These are phyloP conservation scores for Dynastes grantii DNA, from an alignment of 2,888 invertebrate species.

Conservation along the genomic window DNA sequence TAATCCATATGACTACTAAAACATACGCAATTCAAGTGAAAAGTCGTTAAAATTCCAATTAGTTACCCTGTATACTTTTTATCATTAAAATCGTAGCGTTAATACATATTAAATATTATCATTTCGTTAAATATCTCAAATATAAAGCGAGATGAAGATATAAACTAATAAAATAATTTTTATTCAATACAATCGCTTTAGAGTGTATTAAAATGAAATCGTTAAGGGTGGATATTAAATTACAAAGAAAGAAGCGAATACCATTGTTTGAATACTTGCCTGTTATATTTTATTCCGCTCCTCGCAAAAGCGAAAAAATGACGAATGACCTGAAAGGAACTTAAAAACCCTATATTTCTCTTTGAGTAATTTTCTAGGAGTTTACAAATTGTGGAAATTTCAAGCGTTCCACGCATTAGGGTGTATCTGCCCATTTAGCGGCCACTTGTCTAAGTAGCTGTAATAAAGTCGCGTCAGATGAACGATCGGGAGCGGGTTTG, in stretches of 20 bases:
- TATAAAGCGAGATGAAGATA: no score
- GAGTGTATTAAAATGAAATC: no score
- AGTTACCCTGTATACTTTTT: no score
- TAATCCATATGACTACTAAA: no score
- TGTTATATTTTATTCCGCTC: not conserved
- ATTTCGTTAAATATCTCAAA: no score
- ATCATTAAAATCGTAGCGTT: no score
- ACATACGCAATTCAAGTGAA: no score
- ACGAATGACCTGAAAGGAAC: slow-evolving; percentile 46
- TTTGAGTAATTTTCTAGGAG: slow-evolving; percentile 56
- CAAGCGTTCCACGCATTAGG: slow-evolving; percentile 61
- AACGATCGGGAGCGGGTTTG: slow-evolving; percentile 5
- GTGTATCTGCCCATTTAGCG: slow-evolving; percentile 65
- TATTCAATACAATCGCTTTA: no score
- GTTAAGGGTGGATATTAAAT: no score
- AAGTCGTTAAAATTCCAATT: no score
- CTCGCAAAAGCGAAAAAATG: slow-evolving; percentile 38
- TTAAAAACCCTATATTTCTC: slow-evolving; percentile 57
- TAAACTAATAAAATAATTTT: no score
- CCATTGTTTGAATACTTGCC: not conserved
- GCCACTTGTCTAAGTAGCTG: slow-evolving; percentile 68
- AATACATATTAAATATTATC: no score
- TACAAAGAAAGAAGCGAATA: not conserved
- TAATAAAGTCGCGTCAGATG: slow-evolving; percentile 65
- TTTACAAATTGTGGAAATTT: slow-evolving; percentile 64